A percentile compares a stretch with the other conserved stretches of the same genome.
Conservation (phyloP, 2,888 invertebrate species). For the Eupithecia vulgata region DNA sequence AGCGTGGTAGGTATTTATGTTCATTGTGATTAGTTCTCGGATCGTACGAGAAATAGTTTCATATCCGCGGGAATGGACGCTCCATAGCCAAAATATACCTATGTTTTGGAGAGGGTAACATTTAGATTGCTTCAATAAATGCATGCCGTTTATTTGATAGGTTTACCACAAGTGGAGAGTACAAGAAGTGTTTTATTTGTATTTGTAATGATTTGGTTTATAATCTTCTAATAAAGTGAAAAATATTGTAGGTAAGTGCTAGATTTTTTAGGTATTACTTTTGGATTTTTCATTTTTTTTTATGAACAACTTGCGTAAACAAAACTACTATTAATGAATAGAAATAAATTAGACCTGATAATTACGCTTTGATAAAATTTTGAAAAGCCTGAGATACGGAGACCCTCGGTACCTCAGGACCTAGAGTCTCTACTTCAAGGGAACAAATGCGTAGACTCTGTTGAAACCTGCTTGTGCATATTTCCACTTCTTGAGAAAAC, state of each 20-base stretch:
- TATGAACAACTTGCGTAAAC: too few species aligned
- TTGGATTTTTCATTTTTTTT: too few species aligned
- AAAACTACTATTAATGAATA: too few species aligned
- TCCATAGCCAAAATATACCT: neutral
- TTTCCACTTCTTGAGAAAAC: neutral
- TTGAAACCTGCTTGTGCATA: too few species aligned
- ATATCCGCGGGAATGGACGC: slow-evolving; percentile 26
- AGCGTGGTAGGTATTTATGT: slow-evolving; percentile 41
- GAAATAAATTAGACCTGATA: too few species aligned
- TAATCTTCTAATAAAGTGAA: neutral
- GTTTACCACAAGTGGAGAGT: neutral
- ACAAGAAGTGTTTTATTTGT: neutral
- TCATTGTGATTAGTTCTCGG: neutral
- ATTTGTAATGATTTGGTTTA: neutral
- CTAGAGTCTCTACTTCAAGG: too few species aligned
- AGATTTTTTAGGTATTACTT: too few species aligned
- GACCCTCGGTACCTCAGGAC: too few species aligned
- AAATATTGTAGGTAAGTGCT: too few species aligned
- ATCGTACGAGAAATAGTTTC: slow-evolving; percentile 27
- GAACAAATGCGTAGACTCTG: too few species aligned
- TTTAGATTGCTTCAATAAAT: neutral
- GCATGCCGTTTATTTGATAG: neutral
- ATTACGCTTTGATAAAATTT: too few species aligned
- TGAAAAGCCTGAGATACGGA: too few species aligned
- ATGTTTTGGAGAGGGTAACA: neutral